phyloP scores from a whole-genome alignment of 1,140 invertebrate species.

The Battus philenor region DNA sequence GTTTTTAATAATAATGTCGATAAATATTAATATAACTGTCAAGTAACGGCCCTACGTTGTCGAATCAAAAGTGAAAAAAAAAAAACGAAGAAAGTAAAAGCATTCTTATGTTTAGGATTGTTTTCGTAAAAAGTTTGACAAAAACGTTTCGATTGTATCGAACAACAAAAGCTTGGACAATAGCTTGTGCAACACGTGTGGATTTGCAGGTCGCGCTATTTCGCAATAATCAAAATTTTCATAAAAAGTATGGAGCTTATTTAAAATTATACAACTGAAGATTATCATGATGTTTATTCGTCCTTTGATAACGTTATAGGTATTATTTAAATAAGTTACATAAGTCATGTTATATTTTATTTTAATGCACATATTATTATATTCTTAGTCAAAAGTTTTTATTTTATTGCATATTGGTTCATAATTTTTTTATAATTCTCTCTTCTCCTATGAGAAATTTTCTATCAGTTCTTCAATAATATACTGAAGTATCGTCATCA shows the following conservation, averaged over 20 bases:
- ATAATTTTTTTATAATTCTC: background rate
- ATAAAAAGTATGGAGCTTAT: background rate
- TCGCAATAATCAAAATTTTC: slow-evolving; percentile 13
- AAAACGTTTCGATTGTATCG: slow-evolving; percentile 32
- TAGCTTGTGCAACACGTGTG: slow-evolving; percentile 49
- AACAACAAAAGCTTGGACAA: slow-evolving; percentile 36
- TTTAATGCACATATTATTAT: too few relatives aligned
- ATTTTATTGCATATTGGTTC: background rate
- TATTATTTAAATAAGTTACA: background rate
- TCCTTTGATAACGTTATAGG: background rate
- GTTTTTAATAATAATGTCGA: too few relatives aligned
- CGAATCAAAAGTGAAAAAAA: background rate
- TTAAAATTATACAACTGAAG: background rate
- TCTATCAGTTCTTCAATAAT: too few relatives aligned
- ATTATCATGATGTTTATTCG: background rate
- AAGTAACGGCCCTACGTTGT: too few relatives aligned
- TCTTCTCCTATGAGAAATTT: too few relatives aligned
- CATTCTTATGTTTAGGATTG: slow-evolving; percentile 39
- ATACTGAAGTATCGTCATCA: too few relatives aligned
- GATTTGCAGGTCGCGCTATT: slow-evolving; percentile 22
- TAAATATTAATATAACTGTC: too few relatives aligned
- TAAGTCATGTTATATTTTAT: too few relatives aligned
- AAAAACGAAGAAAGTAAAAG: slow-evolving; percentile 56
- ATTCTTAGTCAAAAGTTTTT: background rate
- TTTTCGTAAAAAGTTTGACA: slow-evolving; percentile 32